Conservation (phyloP, 2,888 invertebrate species). For the Aphidius colemani region DNA sequence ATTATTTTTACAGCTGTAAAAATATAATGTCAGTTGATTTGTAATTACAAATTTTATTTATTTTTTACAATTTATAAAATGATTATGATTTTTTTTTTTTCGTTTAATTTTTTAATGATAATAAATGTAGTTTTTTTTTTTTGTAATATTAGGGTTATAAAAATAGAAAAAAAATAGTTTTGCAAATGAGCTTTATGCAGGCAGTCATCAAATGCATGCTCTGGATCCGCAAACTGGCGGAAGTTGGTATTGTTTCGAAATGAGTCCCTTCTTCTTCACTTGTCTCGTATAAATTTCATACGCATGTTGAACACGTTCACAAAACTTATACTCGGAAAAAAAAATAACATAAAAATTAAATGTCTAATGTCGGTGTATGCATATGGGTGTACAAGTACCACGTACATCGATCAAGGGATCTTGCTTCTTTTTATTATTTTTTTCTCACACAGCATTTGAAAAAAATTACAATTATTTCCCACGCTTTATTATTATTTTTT, state of each 20-base stretch:
- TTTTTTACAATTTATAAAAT: too few relatives aligned
- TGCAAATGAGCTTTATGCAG: slow-evolving; percentile 1
- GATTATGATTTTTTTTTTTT: too few relatives aligned
- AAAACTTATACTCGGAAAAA: too few relatives aligned
- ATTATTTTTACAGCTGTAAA: too few relatives aligned
- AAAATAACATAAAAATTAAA: too few relatives aligned
- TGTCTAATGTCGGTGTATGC: neutral
- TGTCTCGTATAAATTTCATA: neutral
- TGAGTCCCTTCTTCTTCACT: slow-evolving; percentile 7
- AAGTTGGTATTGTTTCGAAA: slow-evolving; percentile 20
- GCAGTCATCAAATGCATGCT: slow-evolving; percentile 13
- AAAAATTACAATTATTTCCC: slow-evolving; percentile 7
- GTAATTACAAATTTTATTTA: too few relatives aligned
- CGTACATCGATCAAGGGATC: slow-evolving; percentile 11
- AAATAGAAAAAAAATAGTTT: neutral
- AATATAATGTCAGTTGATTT: too few relatives aligned
- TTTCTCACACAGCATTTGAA: slow-evolving; percentile 15
- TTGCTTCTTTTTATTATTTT: slow-evolving; percentile 3
- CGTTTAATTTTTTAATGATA: too few relatives aligned
- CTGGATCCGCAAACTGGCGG: slow-evolving; percentile 13
- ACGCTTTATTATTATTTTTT: slow-evolving; percentile 18
- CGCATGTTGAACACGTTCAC: too few relatives aligned
- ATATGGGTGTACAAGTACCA: neutral
- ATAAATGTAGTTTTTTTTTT: too few relatives aligned
- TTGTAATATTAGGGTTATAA: too few relatives aligned